These are phyloP conservation scores for Cheumatopsyche charites DNA, from an alignment of 1,140 invertebrate species.

Conservation along the genomic window DNA sequence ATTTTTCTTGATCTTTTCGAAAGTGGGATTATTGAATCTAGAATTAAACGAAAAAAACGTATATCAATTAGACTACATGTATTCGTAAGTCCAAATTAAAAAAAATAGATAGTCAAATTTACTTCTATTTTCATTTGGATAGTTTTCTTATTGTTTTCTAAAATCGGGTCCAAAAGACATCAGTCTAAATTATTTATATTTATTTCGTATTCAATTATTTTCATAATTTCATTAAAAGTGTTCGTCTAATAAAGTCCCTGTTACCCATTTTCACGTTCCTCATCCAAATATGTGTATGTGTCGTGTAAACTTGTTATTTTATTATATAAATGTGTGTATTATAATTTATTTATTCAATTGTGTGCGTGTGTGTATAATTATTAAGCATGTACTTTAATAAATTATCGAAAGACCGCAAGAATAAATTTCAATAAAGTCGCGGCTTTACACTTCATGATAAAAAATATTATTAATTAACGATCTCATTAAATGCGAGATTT, in stretches of 20 bases:
- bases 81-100: neutral
- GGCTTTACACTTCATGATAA: too few relatives aligned
- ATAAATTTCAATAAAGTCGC: too few relatives aligned
- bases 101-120: conserved; percentile 44
- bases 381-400: conserved; percentile 31
- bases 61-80: neutral
- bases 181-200: conserved; percentile 30
- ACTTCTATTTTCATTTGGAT: conserved; percentile 11
- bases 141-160: neutral
- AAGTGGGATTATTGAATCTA: too few relatives aligned
- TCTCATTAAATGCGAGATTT: too few relatives aligned
- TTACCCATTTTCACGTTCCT: neutral
- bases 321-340: conserved; percentile 4
- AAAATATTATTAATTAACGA: too few relatives aligned
- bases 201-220: too few relatives aligned
- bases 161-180: conserved; percentile 46
- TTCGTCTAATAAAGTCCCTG: conserved; percentile 8
- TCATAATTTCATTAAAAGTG: neutral
- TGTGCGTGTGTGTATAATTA: conserved; percentile 21
- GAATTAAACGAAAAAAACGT: neutral
- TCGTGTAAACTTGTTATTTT: neutral
- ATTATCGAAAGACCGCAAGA: too few relatives aligned
- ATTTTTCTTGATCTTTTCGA: neutral
- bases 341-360: conserved; percentile 15
- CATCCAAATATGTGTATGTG: conserved; percentile 2